A percentile compares a stretch with the other conserved stretches of the same genome.
Conservation (phyloP, 2,797 vertebrate species). For the Gymnothorax reevesii region DNA sequence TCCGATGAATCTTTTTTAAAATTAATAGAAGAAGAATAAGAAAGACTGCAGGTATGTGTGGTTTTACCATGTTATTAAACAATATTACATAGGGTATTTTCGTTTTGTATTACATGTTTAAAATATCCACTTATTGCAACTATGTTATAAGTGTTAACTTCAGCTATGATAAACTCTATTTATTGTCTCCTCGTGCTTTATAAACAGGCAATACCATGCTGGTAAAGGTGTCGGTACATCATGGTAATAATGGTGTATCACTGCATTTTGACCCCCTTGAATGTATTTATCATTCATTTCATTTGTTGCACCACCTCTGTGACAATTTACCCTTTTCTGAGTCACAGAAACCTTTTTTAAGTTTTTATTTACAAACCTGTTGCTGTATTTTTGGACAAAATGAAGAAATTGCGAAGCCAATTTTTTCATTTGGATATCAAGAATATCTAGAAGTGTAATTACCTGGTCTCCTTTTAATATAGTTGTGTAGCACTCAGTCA, state of each 20-base stretch:
- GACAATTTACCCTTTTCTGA: neutral
- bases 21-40: neutral
- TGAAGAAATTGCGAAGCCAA: neutral
- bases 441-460: neutral
- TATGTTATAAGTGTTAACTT: neutral
- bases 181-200: neutral
- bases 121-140: neutral
- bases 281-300: neutral
- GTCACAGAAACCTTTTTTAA: neutral
- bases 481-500: neutral
- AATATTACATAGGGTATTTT: neutral
- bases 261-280: neutral
- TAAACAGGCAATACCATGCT: neutral
- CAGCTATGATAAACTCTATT: neutral
- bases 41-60: neutral
- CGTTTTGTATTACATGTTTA: neutral
- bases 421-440: neutral
- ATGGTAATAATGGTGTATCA: neutral
- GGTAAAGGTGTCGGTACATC: neutral
- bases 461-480: neutral
- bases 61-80: neutral
- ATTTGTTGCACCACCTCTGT: neutral
- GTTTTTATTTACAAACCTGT: neutral
- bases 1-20: neutral
- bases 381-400: neutral